phyloP scores from a whole-genome alignment of 1,140 invertebrate genomes.

The Anoplophora glabripennis region DNA sequence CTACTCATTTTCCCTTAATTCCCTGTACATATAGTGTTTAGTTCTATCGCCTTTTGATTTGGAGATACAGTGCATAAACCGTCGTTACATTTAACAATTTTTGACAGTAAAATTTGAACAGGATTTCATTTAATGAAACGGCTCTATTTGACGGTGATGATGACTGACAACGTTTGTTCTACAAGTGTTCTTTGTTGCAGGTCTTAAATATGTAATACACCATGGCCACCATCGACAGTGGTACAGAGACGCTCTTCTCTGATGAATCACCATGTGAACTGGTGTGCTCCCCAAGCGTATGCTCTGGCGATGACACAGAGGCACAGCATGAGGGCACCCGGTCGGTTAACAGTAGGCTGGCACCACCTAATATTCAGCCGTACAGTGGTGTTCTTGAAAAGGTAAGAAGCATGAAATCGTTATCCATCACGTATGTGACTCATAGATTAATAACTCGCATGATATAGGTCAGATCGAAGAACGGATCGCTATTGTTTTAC shows the following conservation, averaged over 20 bases:
- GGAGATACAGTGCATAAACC: too few relatives aligned
- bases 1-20: too few relatives aligned
- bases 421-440: too few relatives aligned
- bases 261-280: conserved; percentile 50
- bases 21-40: too few relatives aligned
- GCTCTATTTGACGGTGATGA: too few relatives aligned
- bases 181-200: conserved; percentile 29
- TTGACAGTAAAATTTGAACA: too few relatives aligned
- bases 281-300: conserved; percentile 39
- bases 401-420: conserved; percentile 37
- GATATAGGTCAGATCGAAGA: too few relatives aligned
- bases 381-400: conserved; percentile 59
- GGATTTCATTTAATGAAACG: too few relatives aligned
- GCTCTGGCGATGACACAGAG: conserved; percentile 32
- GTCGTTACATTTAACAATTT: too few relatives aligned
- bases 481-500: too few relatives aligned
- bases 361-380: conserved; percentile 57
- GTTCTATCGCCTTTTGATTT: too few relatives aligned
- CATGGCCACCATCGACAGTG: conserved; percentile 53
- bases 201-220: conserved; percentile 38
- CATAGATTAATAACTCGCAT: too few relatives aligned
- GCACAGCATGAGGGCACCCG: conserved; percentile 31
- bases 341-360: conserved; percentile 47
- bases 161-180: background rate
- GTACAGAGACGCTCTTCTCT: conserved; percentile 53